Conservation (phyloP, 2,797 vertebrate genomes). For the Microchirus variegatus region DNA sequence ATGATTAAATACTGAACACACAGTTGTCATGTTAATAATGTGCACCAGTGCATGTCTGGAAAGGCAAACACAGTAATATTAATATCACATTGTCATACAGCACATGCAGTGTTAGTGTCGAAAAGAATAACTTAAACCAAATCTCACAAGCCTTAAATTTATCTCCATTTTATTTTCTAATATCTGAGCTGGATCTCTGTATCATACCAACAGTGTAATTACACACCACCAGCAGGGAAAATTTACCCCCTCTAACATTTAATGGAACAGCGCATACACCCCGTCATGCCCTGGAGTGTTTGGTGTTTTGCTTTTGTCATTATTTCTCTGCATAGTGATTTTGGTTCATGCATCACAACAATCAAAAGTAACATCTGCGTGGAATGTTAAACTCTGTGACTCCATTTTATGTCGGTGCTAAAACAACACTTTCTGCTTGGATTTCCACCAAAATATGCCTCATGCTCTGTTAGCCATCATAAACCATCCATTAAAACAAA, state of each 20-base stretch:
- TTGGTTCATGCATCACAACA: slow-evolving; percentile 29
- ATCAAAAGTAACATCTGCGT: slow-evolving; percentile 35
- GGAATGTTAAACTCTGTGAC: slow-evolving; percentile 16
- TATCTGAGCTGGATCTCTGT: slow-evolving; percentile 20
- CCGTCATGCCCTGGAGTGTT: slow-evolving; percentile 32
- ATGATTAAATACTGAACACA: too few species aligned
- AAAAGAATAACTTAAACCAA: too few species aligned
- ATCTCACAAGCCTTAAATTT: too few species aligned
- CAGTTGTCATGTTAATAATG: too few species aligned
- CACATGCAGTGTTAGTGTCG: too few species aligned
- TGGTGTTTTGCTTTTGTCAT: slow-evolving; percentile 37
- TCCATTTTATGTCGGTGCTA: not conserved
- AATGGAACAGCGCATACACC: slow-evolving; percentile 40
- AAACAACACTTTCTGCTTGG: slow-evolving; percentile 4
- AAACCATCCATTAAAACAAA: slow-evolving; percentile 1
- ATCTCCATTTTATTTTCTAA: not conserved
- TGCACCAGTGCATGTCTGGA: too few species aligned
- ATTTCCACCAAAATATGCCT: slow-evolving; percentile 23
- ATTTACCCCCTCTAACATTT: slow-evolving; percentile 20
- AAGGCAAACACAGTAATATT: too few species aligned
- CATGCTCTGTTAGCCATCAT: not conserved
- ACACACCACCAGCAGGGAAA: slow-evolving; percentile 25
- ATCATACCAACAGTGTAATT: slow-evolving; percentile 49
- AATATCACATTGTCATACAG: too few species aligned
- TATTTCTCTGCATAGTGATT: slow-evolving; percentile 53